phyloP scores from a whole-genome alignment of 2,797 vertebrate genomes.

The Acipenser oxyrinchus region DNA sequence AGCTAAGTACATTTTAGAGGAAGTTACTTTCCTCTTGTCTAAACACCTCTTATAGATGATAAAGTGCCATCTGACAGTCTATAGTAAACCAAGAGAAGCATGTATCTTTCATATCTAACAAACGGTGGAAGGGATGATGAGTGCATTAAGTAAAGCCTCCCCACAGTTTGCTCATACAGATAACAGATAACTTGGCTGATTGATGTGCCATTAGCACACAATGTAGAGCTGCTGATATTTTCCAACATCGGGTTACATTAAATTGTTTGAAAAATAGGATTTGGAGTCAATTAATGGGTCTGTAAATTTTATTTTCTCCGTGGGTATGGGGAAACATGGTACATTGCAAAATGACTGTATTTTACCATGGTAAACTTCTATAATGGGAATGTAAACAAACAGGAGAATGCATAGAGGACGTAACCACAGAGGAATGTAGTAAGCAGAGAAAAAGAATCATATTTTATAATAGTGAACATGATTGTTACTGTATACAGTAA shows the following conservation, averaged over 20 bases:
- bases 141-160: too few species aligned
- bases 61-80: neutral
- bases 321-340: too few species aligned
- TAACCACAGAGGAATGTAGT: too few species aligned
- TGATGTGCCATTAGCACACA: neutral
- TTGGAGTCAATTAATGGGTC: neutral
- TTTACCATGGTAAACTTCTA: too few species aligned
- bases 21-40: slow-evolving; percentile 4
- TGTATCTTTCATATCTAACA: neutral
- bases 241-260: neutral
- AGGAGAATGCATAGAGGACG: too few species aligned
- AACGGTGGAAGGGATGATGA: too few species aligned
- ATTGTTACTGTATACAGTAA: neutral
- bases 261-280: neutral
- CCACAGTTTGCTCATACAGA: neutral
- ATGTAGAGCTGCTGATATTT: neutral
- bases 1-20: neutral
- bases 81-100: neutral
- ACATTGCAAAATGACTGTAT: too few species aligned
- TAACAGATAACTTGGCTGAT: neutral
- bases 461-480: too few species aligned
- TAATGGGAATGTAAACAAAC: too few species aligned
- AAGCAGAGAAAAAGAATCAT: too few species aligned
- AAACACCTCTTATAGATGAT: neutral
- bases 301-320: too few species aligned